A percentile compares a stretch with the other conserved stretches of the same genome.
These are phyloP conservation scores for Scomberomorus guttatus DNA, from an alignment of 2,797 vertebrate species.

Conservation along the genomic window DNA sequence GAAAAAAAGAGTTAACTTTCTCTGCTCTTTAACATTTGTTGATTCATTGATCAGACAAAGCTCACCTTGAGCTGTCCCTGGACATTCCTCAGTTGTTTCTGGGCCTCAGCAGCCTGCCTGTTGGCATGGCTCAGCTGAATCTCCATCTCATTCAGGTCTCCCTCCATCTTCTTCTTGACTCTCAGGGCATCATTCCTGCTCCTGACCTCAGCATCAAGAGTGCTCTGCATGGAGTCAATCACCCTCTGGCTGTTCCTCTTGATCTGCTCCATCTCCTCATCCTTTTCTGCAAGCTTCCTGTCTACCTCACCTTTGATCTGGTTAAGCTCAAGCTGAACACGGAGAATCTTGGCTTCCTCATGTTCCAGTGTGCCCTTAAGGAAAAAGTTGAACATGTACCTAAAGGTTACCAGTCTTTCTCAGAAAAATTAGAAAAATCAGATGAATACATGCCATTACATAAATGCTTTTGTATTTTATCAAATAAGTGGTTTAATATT, in stretches of 20 bases:
- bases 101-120: conserved; percentile 87
- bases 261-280: conserved; percentile 92
- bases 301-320: conserved; percentile 91
- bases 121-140: conserved; percentile 91
- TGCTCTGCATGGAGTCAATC: conserved; percentile 86
- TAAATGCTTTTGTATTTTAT: too few relatives aligned
- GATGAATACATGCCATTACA: too few relatives aligned
- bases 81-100: conserved; percentile 89
- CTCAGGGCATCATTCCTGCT: conserved; percentile 91
- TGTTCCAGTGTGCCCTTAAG: conserved; percentile 89
- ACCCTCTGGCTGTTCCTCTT: conserved; percentile 90
- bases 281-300: conserved; percentile 90
- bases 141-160: conserved; percentile 91
- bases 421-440: too few relatives aligned
- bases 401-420: too few relatives aligned
- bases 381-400: neutral
- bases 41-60: neutral
- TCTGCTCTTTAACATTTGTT: conserved; percentile 76
- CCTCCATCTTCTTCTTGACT: conserved; percentile 94
- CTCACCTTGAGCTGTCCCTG: conserved; percentile 91
- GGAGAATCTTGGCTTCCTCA: conserved; percentile 90
- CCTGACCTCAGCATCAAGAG: conserved; percentile 88
- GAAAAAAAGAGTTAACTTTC: conserved; percentile 44
- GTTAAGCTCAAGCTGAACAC: conserved; percentile 90
- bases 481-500: too few relatives aligned